These are phyloP conservation scores for Tarsius wallacei DNA, from an alignment of 2,797 vertebrate species.

Conservation along the genomic window DNA sequence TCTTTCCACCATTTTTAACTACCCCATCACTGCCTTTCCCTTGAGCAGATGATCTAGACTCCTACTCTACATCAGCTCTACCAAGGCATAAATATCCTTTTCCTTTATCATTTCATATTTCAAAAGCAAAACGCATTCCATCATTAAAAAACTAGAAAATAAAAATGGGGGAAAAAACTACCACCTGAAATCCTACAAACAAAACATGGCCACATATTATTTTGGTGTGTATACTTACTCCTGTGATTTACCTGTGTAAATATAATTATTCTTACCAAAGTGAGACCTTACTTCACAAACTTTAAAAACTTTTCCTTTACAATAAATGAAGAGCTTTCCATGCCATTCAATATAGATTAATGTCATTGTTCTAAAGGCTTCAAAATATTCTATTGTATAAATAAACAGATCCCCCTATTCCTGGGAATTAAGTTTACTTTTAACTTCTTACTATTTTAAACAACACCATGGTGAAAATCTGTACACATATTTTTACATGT, in stretches of 20 bases:
- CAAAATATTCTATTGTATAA: slow-evolving; percentile 19
- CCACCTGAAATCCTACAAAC: slow-evolving; percentile 25
- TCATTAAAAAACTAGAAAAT: slow-evolving; percentile 4
- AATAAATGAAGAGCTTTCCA: slow-evolving; percentile 33
- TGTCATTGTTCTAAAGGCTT: slow-evolving; percentile 20
- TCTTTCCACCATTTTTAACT: slow-evolving; percentile 28
- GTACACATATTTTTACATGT: not conserved
- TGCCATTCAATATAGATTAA: slow-evolving; percentile 48
- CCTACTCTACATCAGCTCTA: not conserved
- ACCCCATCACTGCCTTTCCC: not conserved
- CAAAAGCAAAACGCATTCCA: not conserved
- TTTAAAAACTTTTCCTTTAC: slow-evolving; percentile 44
- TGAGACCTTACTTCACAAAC: slow-evolving; percentile 24
- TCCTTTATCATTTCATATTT: not conserved
- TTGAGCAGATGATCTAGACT: not conserved
- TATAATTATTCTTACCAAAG: slow-evolving; percentile 64
- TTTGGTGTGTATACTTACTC: not conserved
- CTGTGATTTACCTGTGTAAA: not conserved
- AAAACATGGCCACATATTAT: not conserved
- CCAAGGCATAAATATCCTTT: not conserved
- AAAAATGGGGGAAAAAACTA: not conserved
- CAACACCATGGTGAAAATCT: not conserved
- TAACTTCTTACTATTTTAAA: not conserved
- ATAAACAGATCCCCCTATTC: not conserved
- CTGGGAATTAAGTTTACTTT: slow-evolving; percentile 10